Percentiles rank a stretch among this genome's conserved stretches.
Conservation (phyloP, 1,140 invertebrate genomes). For the Cydia strobilella region DNA sequence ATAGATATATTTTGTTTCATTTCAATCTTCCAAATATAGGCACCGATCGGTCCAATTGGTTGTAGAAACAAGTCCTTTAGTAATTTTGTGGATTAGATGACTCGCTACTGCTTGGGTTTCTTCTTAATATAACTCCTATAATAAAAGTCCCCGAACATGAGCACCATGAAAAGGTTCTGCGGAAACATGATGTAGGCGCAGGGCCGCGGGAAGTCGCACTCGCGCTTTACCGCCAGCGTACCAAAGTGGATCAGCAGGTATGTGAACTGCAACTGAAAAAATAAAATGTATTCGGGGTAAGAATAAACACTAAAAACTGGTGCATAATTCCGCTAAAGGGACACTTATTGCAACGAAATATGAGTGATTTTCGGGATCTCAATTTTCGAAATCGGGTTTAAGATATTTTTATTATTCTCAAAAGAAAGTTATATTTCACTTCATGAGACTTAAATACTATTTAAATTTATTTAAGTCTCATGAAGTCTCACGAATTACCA, state of each 20-base stretch:
- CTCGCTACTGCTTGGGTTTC: background rate
- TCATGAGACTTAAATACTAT: no score
- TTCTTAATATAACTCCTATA: conserved; percentile 85
- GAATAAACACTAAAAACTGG: no score
- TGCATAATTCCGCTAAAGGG: no score
- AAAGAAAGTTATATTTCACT: no score
- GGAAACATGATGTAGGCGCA: conserved; percentile 82
- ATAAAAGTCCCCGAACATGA: conserved; percentile 94
- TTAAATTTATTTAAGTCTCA: no score
- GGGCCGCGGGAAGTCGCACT: conserved; percentile 87
- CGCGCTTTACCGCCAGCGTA: conserved; percentile 82
- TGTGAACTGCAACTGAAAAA: conserved; percentile 88
- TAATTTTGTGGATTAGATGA: no score
- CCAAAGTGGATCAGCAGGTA: conserved; percentile 85
- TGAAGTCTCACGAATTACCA: no score
- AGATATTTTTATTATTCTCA: no score
- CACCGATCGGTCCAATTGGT: background rate
- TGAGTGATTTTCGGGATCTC: no score
- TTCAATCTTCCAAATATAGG: background rate
- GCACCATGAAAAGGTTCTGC: conserved; percentile 88
- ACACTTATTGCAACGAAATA: no score
- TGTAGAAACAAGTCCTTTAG: no score
- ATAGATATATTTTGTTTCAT: background rate
- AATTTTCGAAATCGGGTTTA: no score
- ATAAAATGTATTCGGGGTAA: background rate